phyloP scores from a whole-genome alignment of 1,140 invertebrate species.

The Dryas iulia region DNA sequence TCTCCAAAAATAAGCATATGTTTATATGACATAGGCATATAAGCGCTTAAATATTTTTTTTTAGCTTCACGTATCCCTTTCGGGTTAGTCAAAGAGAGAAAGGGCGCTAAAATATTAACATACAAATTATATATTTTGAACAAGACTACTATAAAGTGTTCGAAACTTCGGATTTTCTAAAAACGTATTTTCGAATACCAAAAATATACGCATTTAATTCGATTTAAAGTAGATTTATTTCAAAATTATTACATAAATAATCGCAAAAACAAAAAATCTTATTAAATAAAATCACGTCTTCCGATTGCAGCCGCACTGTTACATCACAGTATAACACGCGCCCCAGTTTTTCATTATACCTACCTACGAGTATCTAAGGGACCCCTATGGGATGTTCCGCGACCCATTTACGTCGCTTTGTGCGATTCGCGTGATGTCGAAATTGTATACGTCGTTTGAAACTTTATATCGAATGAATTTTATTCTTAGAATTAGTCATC shows the following conservation, averaged over 20 bases:
- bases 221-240: too few relatives aligned
- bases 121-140: too few relatives aligned
- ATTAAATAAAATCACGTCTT: neutral
- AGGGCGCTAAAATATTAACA: too few relatives aligned
- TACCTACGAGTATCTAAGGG: neutral
- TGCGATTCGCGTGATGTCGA: slow-evolving; percentile 13
- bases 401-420: slow-evolving; percentile 19
- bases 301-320: neutral
- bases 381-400: slow-evolving; percentile 13
- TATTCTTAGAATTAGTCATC: neutral
- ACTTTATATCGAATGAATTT: neutral
- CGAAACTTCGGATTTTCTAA: too few relatives aligned
- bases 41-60: too few relatives aligned
- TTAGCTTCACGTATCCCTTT: too few relatives aligned
- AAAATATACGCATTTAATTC: too few relatives aligned
- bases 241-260: too few relatives aligned
- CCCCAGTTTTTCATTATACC: neutral
- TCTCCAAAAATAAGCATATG: neutral
- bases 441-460: slow-evolving; percentile 4
- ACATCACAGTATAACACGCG: neutral
- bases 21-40: neutral
- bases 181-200: too few relatives aligned
- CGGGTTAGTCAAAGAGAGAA: too few relatives aligned
- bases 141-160: too few relatives aligned
- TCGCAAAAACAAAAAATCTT: too few relatives aligned